Percentiles rank a stretch among this genome's conserved stretches.
Evolutionary conservation across 2,113 vertebrate genomes (phyloP).

Genomic region (Neotragus pygmaeus): DNA sequence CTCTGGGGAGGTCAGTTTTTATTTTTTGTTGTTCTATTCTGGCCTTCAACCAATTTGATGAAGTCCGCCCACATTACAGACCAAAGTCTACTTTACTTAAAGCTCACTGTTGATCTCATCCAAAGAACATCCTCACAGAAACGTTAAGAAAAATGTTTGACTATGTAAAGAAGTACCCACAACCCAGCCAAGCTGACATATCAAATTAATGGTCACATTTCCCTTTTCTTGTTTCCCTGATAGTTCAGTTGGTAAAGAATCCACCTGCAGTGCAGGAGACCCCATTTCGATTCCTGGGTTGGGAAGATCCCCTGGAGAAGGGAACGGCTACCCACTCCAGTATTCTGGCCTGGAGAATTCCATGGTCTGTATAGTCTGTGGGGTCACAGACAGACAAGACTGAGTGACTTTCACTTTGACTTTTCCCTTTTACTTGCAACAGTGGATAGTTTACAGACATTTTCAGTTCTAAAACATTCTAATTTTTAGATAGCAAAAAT

Average conservation of each 20-base stretch:
- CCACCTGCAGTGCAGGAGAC: not conserved
- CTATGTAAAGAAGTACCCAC: fast-evolving
- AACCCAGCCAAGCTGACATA: not conserved
- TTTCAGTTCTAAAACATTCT: not conserved
- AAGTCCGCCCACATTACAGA: not conserved
- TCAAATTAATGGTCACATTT: not conserved
- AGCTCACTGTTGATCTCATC: not conserved
- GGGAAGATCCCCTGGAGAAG: not conserved
- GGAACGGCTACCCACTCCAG: fast-evolving
- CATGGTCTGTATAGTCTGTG: not conserved
- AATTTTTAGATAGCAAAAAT: not conserved
- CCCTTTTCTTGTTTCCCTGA: not conserved
- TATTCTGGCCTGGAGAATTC: not conserved
- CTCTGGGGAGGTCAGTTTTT: not conserved
- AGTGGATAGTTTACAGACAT: not conserved
- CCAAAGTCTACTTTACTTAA: not conserved
- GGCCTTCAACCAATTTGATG: not conserved
- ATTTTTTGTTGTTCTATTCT: not conserved
- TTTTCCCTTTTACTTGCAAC: not conserved
- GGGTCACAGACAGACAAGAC: not conserved
- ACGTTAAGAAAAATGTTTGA: not conserved
- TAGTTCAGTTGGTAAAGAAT: not conserved
- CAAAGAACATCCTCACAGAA: not conserved
- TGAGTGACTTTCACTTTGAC: not conserved
- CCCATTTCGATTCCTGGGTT: not conserved